A percentile compares a stretch with the other conserved stretches of the same genome.
Evolutionary conservation across 2,797 vertebrate genomes (phyloP).

Genomic region (Pantherophis alleghaniensis): DNA sequence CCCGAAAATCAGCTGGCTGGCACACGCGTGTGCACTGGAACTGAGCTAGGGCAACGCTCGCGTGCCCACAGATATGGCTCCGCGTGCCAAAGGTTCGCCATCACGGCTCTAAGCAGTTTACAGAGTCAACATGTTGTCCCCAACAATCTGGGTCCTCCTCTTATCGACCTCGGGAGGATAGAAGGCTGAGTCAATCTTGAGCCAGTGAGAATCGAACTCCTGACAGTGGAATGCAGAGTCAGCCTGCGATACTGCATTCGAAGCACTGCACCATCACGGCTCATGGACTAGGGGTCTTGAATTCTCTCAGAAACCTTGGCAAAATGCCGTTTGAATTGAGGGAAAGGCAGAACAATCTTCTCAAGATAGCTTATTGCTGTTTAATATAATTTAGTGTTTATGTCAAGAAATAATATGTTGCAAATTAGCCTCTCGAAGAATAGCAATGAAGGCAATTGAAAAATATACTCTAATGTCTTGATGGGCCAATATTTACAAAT

Average conservation of each 20-base stretch:
- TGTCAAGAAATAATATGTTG: not conserved
- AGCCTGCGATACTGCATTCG: not conserved
- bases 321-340: not conserved
- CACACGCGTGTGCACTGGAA: too few relatives aligned
- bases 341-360: too few relatives aligned
- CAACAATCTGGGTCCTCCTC: not conserved
- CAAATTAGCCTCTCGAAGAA: not conserved
- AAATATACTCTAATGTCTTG: not conserved
- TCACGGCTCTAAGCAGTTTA: not conserved
- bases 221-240: not conserved
- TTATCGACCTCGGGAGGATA: not conserved
- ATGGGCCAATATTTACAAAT: not conserved
- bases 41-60: too few relatives aligned
- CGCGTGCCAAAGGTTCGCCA: too few relatives aligned
- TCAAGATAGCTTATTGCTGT: not conserved
- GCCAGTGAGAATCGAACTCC: not conserved
- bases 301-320: not conserved
- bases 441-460: not conserved
- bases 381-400: not conserved
- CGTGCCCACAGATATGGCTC: too few relatives aligned
- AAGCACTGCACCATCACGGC: not conserved
- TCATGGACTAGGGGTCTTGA: not conserved
- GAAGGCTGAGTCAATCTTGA: not conserved
- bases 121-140: not conserved
- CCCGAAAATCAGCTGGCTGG: too few relatives aligned